Base-by-base conservation (phyloP, 2,113 vertebrate species). In the Sula dactylatra region DNA sequence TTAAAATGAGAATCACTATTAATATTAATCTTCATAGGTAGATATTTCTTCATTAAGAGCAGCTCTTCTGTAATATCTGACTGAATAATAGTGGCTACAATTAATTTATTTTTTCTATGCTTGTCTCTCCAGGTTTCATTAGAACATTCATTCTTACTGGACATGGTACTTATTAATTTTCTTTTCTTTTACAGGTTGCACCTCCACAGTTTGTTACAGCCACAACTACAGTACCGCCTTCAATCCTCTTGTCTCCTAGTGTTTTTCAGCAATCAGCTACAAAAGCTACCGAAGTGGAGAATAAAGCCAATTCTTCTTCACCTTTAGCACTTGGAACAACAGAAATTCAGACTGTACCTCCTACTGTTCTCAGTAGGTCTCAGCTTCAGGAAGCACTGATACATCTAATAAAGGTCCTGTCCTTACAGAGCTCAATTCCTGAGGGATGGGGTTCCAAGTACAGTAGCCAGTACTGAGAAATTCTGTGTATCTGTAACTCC, bases 331-430 rank as follows among this genome's bases (percentile, higher is more conserved):
- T 98, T 64, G 98, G 97, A 76, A 81, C 95, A 50, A 72, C 93
- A 76, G 99, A 99, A 90, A 81, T 95, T 80, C 98, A 96, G 45
- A 83, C 94, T 86, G 84, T 97, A 90, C 97, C 98, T 72, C 96
- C 98, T 80, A 86, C 98, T 42, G 88, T 98, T 93, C 99, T 99
- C 98, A 99, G 97, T 97, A 99, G 98, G 97, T 97, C 98, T 79
- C 99, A 99, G 97, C 98, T 99, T 87, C 99, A 99, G 70, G 99
- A 99, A 70, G 98, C 99, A 11, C 96, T 99, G 84, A 98, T 99
- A 89, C 98, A 99, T 97, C 98, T 99, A 65, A 99, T 99, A 96
- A 99, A 99, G 99, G 99, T 99, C 98, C 58, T 88, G 84, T 86
- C 62, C 79, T 4, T 77, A 81, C 25, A 80, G 67, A 88, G 31